These are phyloP conservation scores for Cricetomys ansorgei DNA, from an alignment of 2,113 vertebrate species.

Conservation along the genomic window DNA sequence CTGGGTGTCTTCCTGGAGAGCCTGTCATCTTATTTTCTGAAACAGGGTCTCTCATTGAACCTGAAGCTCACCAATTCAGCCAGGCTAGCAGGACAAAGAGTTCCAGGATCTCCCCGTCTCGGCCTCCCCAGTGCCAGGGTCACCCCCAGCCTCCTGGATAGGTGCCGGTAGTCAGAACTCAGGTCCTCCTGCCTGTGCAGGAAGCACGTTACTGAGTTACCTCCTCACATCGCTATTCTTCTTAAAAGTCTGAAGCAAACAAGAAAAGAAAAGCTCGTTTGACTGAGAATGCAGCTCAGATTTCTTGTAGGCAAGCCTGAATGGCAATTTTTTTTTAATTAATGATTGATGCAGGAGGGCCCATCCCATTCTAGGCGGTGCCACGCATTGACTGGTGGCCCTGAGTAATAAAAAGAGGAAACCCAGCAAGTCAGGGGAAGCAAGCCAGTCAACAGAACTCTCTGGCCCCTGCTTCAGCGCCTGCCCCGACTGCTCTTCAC, in stretches of 20 bases:
- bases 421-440: too few relatives aligned
- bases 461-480: too few relatives aligned
- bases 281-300: not conserved
- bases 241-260: not conserved
- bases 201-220: not conserved
- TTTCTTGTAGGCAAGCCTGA: too few relatives aligned
- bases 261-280: not conserved
- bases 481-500: too few relatives aligned
- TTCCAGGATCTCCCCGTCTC: not conserved
- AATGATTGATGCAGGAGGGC: too few relatives aligned
- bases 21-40: not conserved
- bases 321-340: too few relatives aligned
- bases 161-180: not conserved
- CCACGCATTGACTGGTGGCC: too few relatives aligned
- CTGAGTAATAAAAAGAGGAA: too few relatives aligned
- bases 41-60: not conserved
- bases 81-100: not conserved
- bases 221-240: not conserved
- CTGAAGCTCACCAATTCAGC: not conserved
- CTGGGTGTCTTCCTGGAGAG: not conserved
- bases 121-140: not conserved
- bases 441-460: too few relatives aligned
- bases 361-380: too few relatives aligned
- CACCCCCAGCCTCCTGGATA: not conserved
- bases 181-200: not conserved